phyloP scores from a whole-genome alignment of 2,113 vertebrate genomes.

The Myotis lucifugus region DNA sequence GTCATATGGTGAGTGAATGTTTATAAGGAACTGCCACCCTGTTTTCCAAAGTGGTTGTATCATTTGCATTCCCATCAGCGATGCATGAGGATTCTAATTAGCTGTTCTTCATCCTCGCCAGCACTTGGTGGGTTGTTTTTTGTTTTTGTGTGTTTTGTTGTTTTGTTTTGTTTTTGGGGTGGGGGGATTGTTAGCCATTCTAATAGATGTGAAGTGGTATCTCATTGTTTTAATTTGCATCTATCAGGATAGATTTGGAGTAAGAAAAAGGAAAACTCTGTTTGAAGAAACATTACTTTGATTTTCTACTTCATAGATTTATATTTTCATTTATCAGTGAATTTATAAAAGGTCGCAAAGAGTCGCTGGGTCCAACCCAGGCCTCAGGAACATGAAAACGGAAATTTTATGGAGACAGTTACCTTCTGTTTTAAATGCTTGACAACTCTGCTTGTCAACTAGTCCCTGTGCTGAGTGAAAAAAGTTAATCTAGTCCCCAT shows the following conservation, averaged over 20 bases:
- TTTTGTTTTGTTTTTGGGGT: neutral
- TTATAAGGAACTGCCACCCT: neutral
- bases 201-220: neutral
- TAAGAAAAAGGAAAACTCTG: neutral
- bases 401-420: neutral
- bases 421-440: neutral
- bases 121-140: neutral
- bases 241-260: neutral
- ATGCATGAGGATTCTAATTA: neutral
- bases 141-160: too few species aligned
- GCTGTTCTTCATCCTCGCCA: neutral
- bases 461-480: neutral
- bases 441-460: neutral
- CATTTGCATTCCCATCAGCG: neutral
- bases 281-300: neutral
- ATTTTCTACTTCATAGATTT: neutral
- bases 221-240: conserved; percentile 24
- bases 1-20: neutral
- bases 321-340: neutral
- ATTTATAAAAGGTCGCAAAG: neutral
- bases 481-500: neutral
- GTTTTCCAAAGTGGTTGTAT: neutral
- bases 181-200: neutral
- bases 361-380: neutral
- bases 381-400: neutral